Evolutionary conservation across 2,113 vertebrate species (phyloP).

Genomic region (Urocynchramus pylzowi): DNA sequence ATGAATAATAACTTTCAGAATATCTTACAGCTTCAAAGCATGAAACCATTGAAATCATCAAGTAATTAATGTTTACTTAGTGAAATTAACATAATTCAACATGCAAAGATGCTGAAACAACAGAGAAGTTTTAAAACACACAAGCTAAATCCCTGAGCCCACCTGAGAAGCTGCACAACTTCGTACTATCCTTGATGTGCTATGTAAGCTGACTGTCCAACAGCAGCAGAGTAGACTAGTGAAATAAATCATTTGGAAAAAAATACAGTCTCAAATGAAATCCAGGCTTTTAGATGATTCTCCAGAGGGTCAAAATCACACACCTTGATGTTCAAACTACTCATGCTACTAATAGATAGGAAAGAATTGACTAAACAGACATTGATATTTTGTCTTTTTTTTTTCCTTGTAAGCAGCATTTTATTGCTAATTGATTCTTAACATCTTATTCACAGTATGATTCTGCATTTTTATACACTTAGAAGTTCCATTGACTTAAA

Average conservation of each 20-base stretch:
- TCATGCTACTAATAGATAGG: neutral
- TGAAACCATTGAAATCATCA: neutral
- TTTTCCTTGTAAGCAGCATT: neutral
- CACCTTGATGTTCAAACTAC: neutral
- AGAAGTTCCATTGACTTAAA: neutral
- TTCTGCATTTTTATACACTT: neutral
- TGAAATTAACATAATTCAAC: neutral
- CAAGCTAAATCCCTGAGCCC: neutral
- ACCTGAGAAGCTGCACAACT: neutral
- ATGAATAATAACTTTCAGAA: neutral
- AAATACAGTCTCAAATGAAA: neutral
- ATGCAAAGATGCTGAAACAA: neutral
- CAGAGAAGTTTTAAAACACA: neutral
- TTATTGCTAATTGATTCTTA: constrained; percentile 7
- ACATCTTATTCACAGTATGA: neutral
- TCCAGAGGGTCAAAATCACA: neutral
- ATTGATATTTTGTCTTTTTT: neutral
- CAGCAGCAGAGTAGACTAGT: neutral
- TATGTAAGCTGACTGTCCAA: neutral
- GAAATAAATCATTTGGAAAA: neutral
- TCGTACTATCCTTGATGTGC: neutral
- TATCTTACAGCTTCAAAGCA: neutral
- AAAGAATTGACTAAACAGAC: neutral
- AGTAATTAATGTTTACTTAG: neutral
- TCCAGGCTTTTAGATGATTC: neutral